Evolutionary conservation across 2,888 invertebrate species (phyloP).

Genomic region (Muschampia plurimacula): DNA sequence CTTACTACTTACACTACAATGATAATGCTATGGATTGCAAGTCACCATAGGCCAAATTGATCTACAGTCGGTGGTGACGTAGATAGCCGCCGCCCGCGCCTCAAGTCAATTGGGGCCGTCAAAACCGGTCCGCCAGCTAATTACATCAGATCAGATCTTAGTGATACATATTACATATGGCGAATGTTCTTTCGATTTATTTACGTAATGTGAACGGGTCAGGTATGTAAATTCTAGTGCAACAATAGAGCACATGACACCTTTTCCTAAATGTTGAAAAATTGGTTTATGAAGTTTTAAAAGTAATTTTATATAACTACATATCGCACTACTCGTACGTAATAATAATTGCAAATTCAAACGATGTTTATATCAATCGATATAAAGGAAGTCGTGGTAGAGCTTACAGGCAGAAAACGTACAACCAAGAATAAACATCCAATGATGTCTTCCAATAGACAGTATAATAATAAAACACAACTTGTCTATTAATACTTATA

Average conservation of each 20-base stretch:
- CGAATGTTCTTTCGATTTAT: constrained; percentile 41
- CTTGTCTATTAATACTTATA: too few relatives aligned
- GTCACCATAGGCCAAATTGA: constrained; percentile 46
- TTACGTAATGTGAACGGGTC: constrained; percentile 43
- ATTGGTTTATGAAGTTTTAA: not conserved
- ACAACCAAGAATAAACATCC: too few relatives aligned
- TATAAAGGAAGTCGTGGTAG: too few relatives aligned
- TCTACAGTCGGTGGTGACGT: constrained; percentile 56
- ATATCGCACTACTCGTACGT: not conserved
- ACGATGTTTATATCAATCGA: too few relatives aligned
- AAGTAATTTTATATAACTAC: not conserved
- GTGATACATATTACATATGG: constrained; percentile 48
- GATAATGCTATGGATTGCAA: constrained; percentile 25
- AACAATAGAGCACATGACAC: constrained; percentile 14
- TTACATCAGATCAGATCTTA: constrained; percentile 67
- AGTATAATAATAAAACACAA: too few relatives aligned
- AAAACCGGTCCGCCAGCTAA: constrained; percentile 67
- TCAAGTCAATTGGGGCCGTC: constrained; percentile 66
- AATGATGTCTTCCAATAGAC: too few relatives aligned
- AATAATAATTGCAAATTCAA: too few relatives aligned
- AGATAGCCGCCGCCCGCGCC: constrained; percentile 48
- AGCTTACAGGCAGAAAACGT: too few relatives aligned
- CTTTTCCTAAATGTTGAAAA: not conserved
- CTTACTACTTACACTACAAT: constrained; percentile 13
- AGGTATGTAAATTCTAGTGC: constrained; percentile 4